Conservation (phyloP, 2,797 vertebrate species). For the Champsocephalus gunnari region DNA sequence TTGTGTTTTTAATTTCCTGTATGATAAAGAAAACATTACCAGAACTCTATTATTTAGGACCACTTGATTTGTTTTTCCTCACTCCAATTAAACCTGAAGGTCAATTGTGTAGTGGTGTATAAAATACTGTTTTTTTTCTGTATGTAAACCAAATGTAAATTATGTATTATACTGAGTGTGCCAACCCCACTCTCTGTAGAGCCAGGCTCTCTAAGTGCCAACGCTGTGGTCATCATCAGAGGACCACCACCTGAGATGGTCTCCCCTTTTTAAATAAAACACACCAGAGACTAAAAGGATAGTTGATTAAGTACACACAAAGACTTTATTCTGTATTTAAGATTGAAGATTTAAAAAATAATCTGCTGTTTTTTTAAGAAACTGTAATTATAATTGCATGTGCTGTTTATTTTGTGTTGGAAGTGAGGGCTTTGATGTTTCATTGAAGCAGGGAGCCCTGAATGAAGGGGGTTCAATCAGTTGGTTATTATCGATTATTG, state of each 20-base stretch:
- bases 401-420: constrained; percentile 87
- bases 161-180: constrained; percentile 90
- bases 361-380: constrained; percentile 86
- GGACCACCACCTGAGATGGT: constrained; percentile 85
- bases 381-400: constrained; percentile 93
- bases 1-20: constrained; percentile 39
- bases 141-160: constrained; percentile 87
- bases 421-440: constrained; percentile 82
- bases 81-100: constrained; percentile 76
- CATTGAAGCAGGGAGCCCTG: constrained; percentile 77
- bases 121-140: constrained; percentile 64
- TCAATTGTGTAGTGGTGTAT: constrained; percentile 79
- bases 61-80: constrained; percentile 77
- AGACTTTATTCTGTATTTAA: constrained; percentile 87
- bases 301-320: constrained; percentile 76
- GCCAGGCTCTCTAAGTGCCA: constrained; percentile 92
- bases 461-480: constrained; percentile 74
- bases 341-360: constrained; percentile 83
- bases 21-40: constrained; percentile 72
- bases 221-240: constrained; percentile 86
- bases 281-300: constrained; percentile 85
- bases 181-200: constrained; percentile 89
- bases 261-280: constrained; percentile 85
- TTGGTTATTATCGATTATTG: constrained; percentile 82
- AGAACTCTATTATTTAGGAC: constrained; percentile 79